Percentiles rank a stretch among this genome's conserved stretches.
These are phyloP conservation scores for Hippocampus comes DNA, from an alignment of 2,113 vertebrate species.

Conservation along the genomic window DNA sequence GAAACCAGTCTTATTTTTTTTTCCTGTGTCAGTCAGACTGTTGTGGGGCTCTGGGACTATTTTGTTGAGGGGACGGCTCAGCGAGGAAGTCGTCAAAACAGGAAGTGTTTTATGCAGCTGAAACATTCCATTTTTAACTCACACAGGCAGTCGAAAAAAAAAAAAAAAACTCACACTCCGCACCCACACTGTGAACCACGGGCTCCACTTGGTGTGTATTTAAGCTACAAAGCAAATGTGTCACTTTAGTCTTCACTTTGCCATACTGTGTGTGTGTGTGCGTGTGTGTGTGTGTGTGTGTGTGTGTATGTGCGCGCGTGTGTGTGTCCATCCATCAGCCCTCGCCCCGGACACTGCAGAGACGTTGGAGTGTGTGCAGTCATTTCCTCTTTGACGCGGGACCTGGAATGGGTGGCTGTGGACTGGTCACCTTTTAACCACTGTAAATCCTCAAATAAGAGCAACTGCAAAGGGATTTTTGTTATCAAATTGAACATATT, in stretches of 20 bases:
- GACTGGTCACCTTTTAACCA: slow-evolving; percentile 9
- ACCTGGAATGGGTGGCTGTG: slow-evolving; percentile 32
- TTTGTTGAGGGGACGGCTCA: slow-evolving; percentile 38
- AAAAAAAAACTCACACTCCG: slow-evolving; percentile 36
- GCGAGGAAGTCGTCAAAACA: slow-evolving; percentile 66
- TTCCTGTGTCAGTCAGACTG: slow-evolving; percentile 36
- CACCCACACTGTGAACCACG: slow-evolving; percentile 26
- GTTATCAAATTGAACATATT: no score
- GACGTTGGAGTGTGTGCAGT: slow-evolving; percentile 42
- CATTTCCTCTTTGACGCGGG: slow-evolving; percentile 55
- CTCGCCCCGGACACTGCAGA: slow-evolving; percentile 13
- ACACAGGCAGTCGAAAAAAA: slow-evolving; percentile 57
- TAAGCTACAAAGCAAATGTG: not conserved
- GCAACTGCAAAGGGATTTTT: not conserved
- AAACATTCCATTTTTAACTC: slow-evolving; percentile 75
- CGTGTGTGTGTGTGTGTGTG: not conserved
- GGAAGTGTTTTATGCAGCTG: slow-evolving; percentile 70
- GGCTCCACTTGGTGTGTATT: slow-evolving; percentile 3
- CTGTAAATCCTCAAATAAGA: not conserved
- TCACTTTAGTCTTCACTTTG: not conserved
- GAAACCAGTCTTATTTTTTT: slow-evolving; percentile 18
- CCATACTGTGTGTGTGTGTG: not conserved
- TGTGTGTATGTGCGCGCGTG: not conserved
- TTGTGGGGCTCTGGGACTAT: slow-evolving; percentile 44
- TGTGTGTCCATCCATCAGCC: slow-evolving; percentile 6